These are phyloP conservation scores for Sabellastarte sp. DNA, from an alignment of 2,888 invertebrate genomes.

Conservation along the genomic window DNA sequence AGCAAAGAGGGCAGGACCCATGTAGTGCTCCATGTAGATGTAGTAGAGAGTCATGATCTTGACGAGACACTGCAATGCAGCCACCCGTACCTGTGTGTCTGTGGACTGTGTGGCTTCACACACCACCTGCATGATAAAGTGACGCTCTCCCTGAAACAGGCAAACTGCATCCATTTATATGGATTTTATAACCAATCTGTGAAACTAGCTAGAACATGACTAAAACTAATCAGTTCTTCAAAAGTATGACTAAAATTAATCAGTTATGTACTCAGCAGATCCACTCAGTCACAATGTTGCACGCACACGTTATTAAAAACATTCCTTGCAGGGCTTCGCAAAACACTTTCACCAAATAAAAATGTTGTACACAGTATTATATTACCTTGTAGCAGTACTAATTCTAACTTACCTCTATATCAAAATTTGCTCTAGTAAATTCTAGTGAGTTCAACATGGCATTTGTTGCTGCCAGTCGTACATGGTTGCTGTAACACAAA, in stretches of 20 bases:
- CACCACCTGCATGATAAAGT: constrained; percentile 99
- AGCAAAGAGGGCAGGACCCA: constrained; percentile 96
- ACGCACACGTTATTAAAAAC: no score
- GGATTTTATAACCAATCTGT: background rate
- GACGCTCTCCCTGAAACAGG: constrained; percentile 74
- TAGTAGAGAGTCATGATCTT: constrained; percentile 98
- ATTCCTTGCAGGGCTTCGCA: no score
- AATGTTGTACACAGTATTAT: no score
- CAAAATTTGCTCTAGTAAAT: constrained; percentile 98
- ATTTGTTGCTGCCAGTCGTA: constrained; percentile 92
- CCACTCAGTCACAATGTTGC: no score
- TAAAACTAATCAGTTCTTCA: no score
- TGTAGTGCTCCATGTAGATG: constrained; percentile 98
- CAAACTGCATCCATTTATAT: background rate
- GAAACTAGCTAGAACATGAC: no score
- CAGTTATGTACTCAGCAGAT: no score
- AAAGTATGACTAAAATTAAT: no score
- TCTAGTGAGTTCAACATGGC: constrained; percentile 96
- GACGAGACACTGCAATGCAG: constrained; percentile 95
- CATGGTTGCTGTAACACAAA: constrained; percentile 71
- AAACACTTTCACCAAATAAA: no score
- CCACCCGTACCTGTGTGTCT: constrained; percentile 89
- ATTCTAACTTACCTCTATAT: constrained; percentile 74
- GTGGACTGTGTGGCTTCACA: constrained; percentile 96
- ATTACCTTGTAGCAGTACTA: no score